Evolutionary conservation across 2,888 invertebrate species (phyloP).

Genomic region (Altica lythri): DNA sequence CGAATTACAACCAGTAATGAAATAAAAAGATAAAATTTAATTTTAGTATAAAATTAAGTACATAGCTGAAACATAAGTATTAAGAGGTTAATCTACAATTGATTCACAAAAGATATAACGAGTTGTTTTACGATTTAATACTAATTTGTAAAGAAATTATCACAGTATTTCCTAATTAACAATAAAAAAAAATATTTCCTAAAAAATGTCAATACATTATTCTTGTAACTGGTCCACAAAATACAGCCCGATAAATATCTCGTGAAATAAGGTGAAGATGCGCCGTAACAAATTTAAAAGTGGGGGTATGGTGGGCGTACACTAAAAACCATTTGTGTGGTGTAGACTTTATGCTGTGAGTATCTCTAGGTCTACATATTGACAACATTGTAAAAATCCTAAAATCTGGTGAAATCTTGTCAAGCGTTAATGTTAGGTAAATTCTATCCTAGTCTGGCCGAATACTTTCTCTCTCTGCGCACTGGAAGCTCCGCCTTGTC

Average conservation of each 20-base stretch:
- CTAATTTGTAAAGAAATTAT: slow-evolving; percentile 27
- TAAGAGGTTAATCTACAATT: slow-evolving; percentile 26
- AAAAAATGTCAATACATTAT: slow-evolving; percentile 5
- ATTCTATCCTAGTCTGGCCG: no score
- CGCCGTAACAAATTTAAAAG: no score
- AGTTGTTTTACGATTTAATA: slow-evolving; percentile 20
- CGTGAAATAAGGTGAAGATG: no score
- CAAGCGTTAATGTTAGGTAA: no score
- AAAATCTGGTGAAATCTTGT: no score
- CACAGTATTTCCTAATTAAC: slow-evolving; percentile 27
- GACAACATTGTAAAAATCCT: no score
- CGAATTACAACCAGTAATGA: not conserved
- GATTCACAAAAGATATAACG: slow-evolving; percentile 25
- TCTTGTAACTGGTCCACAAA: slow-evolving; percentile 14
- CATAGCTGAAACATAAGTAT: slow-evolving; percentile 26
- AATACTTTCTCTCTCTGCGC: no score
- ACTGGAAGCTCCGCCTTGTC: no score
- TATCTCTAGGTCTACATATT: not conserved
- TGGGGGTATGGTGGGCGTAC: no score
- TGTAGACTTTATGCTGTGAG: not conserved
- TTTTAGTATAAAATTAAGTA: slow-evolving; percentile 35
- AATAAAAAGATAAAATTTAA: slow-evolving; percentile 27
- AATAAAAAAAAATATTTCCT: slow-evolving; percentile 4
- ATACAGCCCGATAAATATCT: not conserved
- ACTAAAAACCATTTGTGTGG: no score